Percentiles rank a stretch among this genome's conserved stretches.
These are phyloP conservation scores for Tupiocoris notatus DNA, from an alignment of 2,888 invertebrate genomes.

Conservation along the genomic window DNA sequence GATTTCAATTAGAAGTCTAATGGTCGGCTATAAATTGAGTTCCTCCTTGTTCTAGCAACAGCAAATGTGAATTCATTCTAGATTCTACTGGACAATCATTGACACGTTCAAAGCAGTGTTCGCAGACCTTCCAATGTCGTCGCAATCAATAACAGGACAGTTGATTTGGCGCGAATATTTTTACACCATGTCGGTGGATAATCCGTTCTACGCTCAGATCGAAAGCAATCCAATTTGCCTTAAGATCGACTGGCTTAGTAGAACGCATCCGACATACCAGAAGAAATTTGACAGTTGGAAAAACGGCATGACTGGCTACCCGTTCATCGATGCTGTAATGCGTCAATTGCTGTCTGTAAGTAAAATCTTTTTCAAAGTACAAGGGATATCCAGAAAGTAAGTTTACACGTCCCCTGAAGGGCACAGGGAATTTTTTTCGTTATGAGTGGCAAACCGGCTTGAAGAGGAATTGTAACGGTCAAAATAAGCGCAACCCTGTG, in stretches of 20 bases:
- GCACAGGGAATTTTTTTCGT: too few relatives aligned
- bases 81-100: conserved; percentile 69
- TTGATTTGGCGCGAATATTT: conserved; percentile 76
- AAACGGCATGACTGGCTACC: conserved; percentile 67
- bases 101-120: conserved; percentile 64
- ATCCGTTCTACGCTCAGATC: conserved; percentile 68
- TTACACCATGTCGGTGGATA: conserved; percentile 74
- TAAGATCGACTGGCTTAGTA: conserved; percentile 66
- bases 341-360: conserved; percentile 59
- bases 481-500: too few relatives aligned
- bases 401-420: too few relatives aligned
- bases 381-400: too few relatives aligned
- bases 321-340: conserved; percentile 74
- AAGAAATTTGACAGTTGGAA: conserved; percentile 56
- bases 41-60: too few relatives aligned
- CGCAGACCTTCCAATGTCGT: conserved; percentile 55
- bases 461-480: too few relatives aligned
- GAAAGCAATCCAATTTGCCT: conserved; percentile 69
- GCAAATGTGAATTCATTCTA: too few relatives aligned
- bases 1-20: too few relatives aligned
- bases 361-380: too few relatives aligned
- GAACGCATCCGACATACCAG: conserved; percentile 51
- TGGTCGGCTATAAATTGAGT: too few relatives aligned
- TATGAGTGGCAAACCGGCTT: too few relatives aligned
- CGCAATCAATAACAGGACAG: conserved; percentile 61